Evolutionary conservation across 2,113 vertebrate genomes (phyloP).

Genomic region (Harpagus bidentatus): DNA sequence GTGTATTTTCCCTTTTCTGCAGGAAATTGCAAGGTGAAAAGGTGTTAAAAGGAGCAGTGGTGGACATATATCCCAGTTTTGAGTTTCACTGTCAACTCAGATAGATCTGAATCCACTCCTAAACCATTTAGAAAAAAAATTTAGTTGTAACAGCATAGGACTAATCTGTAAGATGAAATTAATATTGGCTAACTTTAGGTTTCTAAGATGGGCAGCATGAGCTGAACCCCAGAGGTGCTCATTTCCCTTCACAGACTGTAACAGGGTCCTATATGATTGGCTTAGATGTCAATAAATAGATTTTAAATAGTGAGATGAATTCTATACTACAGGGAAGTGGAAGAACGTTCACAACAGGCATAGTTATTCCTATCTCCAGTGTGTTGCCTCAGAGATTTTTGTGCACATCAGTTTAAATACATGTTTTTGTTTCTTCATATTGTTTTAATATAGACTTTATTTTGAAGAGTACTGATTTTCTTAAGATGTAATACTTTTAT

Average conservation of each 20-base stretch:
- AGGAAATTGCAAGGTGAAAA: not conserved
- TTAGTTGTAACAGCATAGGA: not conserved
- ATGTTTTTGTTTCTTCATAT: not conserved
- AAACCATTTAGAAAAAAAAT: not conserved
- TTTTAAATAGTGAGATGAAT: not conserved
- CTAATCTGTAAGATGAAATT: not conserved
- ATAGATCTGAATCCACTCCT: not conserved
- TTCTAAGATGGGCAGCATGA: not conserved
- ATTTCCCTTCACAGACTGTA: not conserved
- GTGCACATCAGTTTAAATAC: not conserved
- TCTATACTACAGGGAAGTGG: not conserved
- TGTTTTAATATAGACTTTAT: not conserved
- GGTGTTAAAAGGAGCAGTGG: not conserved
- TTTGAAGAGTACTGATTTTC: not conserved
- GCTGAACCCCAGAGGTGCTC: not conserved
- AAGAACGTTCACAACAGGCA: not conserved
- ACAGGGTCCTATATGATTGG: not conserved
- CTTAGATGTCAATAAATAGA: not conserved
- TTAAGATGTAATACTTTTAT: not conserved
- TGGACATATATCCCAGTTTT: not conserved
- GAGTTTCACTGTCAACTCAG: not conserved
- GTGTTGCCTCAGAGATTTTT: not conserved
- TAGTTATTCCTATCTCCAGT: not conserved
- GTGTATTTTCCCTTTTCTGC: not conserved
- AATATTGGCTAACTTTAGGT: not conserved